Percentiles rank a stretch among this genome's conserved stretches.
These are phyloP conservation scores for Drosophila quadrilineata DNA, from an alignment of 1,140 invertebrate species.

Conservation along the genomic window DNA sequence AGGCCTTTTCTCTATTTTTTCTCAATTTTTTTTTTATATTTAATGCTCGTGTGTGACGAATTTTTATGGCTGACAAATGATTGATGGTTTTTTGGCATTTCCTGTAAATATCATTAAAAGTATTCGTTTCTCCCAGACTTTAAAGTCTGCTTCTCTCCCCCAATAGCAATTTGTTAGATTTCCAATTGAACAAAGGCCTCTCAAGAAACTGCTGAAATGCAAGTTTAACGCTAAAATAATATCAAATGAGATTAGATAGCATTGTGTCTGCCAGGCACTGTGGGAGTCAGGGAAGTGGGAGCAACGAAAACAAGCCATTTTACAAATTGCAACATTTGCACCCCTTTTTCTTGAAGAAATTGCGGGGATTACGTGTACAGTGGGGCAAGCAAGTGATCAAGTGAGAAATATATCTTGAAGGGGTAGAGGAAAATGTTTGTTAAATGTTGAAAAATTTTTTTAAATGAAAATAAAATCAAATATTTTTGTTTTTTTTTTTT, in stretches of 20 bases:
- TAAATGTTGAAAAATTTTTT: too few relatives aligned
- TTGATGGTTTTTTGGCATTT: constrained; percentile 69
- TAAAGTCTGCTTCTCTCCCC: constrained; percentile 46
- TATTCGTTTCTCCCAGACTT: constrained; percentile 24
- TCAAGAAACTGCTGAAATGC: constrained; percentile 61
- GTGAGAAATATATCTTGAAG: too few relatives aligned
- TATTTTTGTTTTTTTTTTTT: not conserved
- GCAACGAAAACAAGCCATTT: constrained; percentile 62
- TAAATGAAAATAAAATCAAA: too few relatives aligned
- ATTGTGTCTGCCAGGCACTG: constrained; percentile 63
- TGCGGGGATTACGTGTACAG: constrained; percentile 14
- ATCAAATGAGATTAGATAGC: constrained; percentile 77
- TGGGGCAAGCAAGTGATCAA: constrained; percentile 5
- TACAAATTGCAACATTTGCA: constrained; percentile 76
- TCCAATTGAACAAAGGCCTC: constrained; percentile 16
- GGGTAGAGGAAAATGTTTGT: too few relatives aligned
- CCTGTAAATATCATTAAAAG: constrained; percentile 75
- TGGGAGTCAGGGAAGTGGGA: constrained; percentile 6
- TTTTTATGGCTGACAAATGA: constrained; percentile 80
- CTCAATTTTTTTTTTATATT: constrained; percentile 52
- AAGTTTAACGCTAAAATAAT: constrained; percentile 78
- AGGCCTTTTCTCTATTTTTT: constrained; percentile 6
- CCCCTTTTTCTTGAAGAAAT: constrained; percentile 60
- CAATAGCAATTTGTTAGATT: constrained; percentile 45
- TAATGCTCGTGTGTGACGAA: constrained; percentile 75